Base-by-base conservation (phyloP, 2,113 vertebrate species). In the Ardeotis arabs region DNA sequence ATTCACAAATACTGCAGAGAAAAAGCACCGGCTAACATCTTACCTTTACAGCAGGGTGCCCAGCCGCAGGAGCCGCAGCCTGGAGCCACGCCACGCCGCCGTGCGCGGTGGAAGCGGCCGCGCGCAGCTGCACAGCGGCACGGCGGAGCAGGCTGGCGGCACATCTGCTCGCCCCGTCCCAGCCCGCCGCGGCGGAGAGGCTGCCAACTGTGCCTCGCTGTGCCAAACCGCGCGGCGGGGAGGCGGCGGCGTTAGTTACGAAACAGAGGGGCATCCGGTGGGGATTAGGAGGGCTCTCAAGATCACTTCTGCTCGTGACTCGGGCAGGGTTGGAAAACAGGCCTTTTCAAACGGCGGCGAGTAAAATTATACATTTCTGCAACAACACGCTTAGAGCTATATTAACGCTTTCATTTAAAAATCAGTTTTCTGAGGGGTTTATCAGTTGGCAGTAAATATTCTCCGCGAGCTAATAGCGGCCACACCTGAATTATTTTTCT, bases 131-230 rank as follows among this genome's bases (percentile, higher is more conserved):
- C 66, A 93, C 84, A 12, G 5, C 73, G 2, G 80, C 92, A 8
- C 73, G 89, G 12, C 3, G 31, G 23, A 82, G 88, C 94, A 63
- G 88, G 1, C 90, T n/a, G 2, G 8, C 33, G 4, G 1, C 87
- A 87, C 93, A 90, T 89, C 96, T 96, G 95, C 91, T 95, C 47
- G 2, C 58, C 69, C 47, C 3, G 77, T 9, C 56, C 84, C 88
- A 58, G 89, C 90, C 88, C 86, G 15, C 44, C 23, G 84, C 87
- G 7, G 52, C 33, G 14, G 80, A 2, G 21, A 11, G 10, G 72
- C 91, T 94, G 94, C 94, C 96, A 95, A n/a, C 2, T 1, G 29
- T 28, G 84, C 89, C 91, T 52, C 10, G 29, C 84, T 4, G 31
- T 81, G 94, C 97, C 97, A 95, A 15, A 25, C 31, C 84, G 8